Conservation (phyloP, 2,797 vertebrate species). For the Sylvilagus floridanus region DNA sequence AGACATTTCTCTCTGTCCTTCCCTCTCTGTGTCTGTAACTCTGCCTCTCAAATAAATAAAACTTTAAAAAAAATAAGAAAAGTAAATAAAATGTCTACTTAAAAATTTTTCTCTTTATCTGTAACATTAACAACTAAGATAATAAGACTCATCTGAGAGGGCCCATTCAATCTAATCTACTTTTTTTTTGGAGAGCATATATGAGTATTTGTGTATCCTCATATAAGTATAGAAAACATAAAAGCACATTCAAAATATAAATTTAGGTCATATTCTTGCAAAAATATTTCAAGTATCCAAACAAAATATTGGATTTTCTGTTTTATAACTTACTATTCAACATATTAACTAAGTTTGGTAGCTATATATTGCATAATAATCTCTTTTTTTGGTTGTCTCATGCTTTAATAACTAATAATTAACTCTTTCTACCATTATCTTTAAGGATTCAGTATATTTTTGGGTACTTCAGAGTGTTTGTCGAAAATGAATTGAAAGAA, state of each 20-base stretch:
- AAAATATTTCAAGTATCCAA: neutral
- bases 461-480: too few species aligned
- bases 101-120: neutral
- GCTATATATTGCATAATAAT: neutral
- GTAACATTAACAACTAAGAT: neutral
- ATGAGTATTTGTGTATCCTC: neutral
- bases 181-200: neutral
- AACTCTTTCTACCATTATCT: neutral
- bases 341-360: neutral
- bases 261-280: neutral
- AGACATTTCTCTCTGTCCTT: too few species aligned
- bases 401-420: neutral
- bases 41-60: too few species aligned
- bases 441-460: neutral
- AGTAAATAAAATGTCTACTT: neutral
- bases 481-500: too few species aligned
- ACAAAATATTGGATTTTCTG: neutral
- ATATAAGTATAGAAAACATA: neutral
- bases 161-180: neutral
- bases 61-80: neutral
- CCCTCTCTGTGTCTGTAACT: too few species aligned
- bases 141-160: neutral
- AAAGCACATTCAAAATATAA: neutral
- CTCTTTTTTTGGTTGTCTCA: constrained; percentile 15
- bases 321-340: neutral